phyloP scores from a whole-genome alignment of 2,888 invertebrate genomes.

The Dicycla oo region DNA sequence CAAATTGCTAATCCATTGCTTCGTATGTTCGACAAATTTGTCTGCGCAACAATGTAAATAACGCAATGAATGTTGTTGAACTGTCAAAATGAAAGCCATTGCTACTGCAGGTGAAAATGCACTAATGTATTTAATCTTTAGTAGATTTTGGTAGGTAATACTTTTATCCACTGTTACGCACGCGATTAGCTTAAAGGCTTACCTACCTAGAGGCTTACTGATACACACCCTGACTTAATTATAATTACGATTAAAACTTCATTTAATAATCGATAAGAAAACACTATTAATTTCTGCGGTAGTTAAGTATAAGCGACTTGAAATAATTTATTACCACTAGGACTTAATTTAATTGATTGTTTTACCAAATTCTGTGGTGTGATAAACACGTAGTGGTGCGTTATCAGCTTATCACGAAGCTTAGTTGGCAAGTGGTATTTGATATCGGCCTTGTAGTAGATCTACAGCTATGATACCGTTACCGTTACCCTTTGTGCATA shows the following conservation, averaged over 20 bases:
- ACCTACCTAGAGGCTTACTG: not conserved
- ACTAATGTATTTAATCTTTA: not conserved
- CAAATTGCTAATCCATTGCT: too few species aligned
- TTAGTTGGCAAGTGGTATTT: not conserved
- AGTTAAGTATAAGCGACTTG: not conserved
- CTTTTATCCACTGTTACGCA: not conserved
- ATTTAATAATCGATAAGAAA: slow-evolving; percentile 22
- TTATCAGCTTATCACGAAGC: slow-evolving; percentile 8
- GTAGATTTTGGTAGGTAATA: not conserved
- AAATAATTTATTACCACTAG: slow-evolving; percentile 17
- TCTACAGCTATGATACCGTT: not conserved
- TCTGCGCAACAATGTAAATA: too few species aligned
- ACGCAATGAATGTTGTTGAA: too few species aligned
- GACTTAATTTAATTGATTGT: slow-evolving; percentile 2
- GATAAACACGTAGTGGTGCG: slow-evolving; percentile 3
- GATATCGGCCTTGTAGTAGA: not conserved
- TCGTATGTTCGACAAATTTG: too few species aligned
- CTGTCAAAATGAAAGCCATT: too few species aligned
- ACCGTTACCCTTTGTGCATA: not conserved
- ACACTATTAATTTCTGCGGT: not conserved
- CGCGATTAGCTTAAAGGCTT: slow-evolving; percentile 2
- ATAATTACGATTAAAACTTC: slow-evolving; percentile 4
- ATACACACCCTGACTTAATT: not conserved
- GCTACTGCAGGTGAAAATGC: too few species aligned
- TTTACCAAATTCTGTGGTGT: not conserved